These are phyloP conservation scores for Yasuhikotakia modesta DNA, from an alignment of 2,797 vertebrate genomes.

Conservation along the genomic window DNA sequence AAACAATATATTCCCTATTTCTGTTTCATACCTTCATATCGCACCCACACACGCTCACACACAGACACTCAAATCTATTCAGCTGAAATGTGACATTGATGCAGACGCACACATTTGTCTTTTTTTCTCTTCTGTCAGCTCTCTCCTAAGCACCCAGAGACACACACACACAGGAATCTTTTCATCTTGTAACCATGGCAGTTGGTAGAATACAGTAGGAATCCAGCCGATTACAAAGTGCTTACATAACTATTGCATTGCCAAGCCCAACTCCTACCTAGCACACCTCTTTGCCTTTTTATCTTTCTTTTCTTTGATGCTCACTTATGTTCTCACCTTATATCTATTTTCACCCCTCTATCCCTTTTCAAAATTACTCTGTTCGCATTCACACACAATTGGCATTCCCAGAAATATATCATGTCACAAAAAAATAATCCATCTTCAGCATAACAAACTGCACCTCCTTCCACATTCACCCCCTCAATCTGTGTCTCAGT, in stretches of 20 bases:
- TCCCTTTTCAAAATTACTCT: background rate
- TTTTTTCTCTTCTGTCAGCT: constrained; percentile 39
- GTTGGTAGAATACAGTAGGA: constrained; percentile 75
- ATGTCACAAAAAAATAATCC: constrained; percentile 10
- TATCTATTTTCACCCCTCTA: constrained; percentile 40
- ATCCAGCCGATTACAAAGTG: constrained; percentile 78
- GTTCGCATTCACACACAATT: background rate
- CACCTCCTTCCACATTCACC: constrained; percentile 36
- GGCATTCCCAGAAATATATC: constrained; percentile 11
- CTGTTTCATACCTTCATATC: constrained; percentile 15
- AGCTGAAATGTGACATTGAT: constrained; percentile 44
- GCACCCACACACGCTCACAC: constrained; percentile 4
- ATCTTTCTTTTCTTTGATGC: constrained; percentile 58
- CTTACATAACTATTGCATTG: constrained; percentile 78
- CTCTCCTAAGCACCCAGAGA: constrained; percentile 37
- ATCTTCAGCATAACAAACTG: constrained; percentile 31
- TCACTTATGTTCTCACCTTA: constrained; percentile 52
- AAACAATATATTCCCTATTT: constrained; percentile 34
- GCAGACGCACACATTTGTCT: constrained; percentile 50
- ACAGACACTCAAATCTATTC: constrained; percentile 32
- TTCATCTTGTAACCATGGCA: constrained; percentile 75
- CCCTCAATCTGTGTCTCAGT: background rate
- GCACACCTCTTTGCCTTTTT: constrained; percentile 59
- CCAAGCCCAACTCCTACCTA: constrained; percentile 74
- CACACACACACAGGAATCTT: constrained; percentile 55